Evolutionary conservation across 1,140 invertebrate species (phyloP).

Genomic region (Macrotrachela quadricornifera): DNA sequence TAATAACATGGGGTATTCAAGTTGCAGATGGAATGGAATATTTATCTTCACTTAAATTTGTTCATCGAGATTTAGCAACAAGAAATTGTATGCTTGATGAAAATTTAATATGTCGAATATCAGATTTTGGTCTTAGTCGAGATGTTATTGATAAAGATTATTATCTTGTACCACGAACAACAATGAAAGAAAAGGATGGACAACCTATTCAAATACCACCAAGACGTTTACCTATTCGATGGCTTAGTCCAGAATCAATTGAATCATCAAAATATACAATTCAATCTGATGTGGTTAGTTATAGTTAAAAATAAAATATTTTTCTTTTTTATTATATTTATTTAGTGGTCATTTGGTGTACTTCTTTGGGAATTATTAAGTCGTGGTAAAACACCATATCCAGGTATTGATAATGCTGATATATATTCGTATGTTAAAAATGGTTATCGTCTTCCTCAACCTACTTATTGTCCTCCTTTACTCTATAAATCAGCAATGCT

Average conservation of each 20-base stretch:
- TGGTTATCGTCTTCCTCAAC: slow-evolving; percentile 70
- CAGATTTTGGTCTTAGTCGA: slow-evolving; percentile 92
- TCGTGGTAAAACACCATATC: slow-evolving; percentile 77
- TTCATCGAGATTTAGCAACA: slow-evolving; percentile 87
- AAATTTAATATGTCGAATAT: slow-evolving; percentile 65
- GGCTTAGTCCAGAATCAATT: slow-evolving; percentile 90
- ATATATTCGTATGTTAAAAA: slow-evolving; percentile 86
- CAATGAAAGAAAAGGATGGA: too few species aligned
- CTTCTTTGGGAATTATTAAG: slow-evolving; percentile 92
- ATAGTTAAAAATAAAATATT: too few species aligned
- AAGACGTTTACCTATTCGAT: slow-evolving; percentile 33
- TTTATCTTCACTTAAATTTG: slow-evolving; percentile 73
- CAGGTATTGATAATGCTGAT: slow-evolving; percentile 81
- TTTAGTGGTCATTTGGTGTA: slow-evolving; percentile 73
- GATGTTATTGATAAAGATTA: slow-evolving; percentile 47
- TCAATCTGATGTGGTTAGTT: slow-evolving; percentile 57
- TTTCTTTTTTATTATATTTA: too few species aligned
- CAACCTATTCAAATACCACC: too few species aligned
- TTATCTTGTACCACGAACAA: slow-evolving; percentile 55
- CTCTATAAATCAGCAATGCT: slow-evolving; percentile 70
- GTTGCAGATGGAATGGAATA: slow-evolving; percentile 91
- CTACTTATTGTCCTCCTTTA: slow-evolving; percentile 64
- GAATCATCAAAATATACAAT: slow-evolving; percentile 83
- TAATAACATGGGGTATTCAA: slow-evolving; percentile 41
- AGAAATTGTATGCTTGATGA: slow-evolving; percentile 85